Conservation (phyloP, 2,888 invertebrate species). For the Leptarthrus brevirostris region DNA sequence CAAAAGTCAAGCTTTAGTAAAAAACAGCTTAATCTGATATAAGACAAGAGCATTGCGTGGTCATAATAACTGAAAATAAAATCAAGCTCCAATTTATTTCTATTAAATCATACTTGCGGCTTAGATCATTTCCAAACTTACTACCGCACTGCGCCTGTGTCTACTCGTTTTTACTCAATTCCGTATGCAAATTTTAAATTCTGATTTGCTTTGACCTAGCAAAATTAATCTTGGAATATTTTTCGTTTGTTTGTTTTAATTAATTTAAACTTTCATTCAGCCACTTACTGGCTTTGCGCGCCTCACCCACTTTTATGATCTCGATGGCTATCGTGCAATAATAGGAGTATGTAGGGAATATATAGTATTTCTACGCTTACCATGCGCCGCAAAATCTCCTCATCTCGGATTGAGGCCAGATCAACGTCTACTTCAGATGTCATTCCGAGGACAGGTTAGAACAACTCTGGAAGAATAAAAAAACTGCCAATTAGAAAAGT, state of each 20-base stretch:
- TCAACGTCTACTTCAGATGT: slow-evolving; percentile 69
- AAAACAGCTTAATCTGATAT: no score
- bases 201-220: slow-evolving; percentile 11
- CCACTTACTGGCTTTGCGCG: slow-evolving; percentile 1
- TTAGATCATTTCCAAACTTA: slow-evolving; percentile 38
- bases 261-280: slow-evolving; percentile 17
- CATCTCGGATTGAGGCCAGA: slow-evolving; percentile 78
- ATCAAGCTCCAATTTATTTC: slow-evolving; percentile 27
- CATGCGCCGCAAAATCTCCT: slow-evolving; percentile 82
- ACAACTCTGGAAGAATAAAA: neutral
- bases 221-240: neutral
- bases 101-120: slow-evolving; percentile 14
- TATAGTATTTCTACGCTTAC: slow-evolving; percentile 68
- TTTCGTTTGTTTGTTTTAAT: slow-evolving; percentile 28
- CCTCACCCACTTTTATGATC: neutral
- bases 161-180: neutral
- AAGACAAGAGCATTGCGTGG: neutral
- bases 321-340: no score
- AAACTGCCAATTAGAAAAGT: neutral
- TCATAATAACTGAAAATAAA: slow-evolving; percentile 27
- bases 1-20: no score
- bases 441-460: slow-evolving; percentile 44
- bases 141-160: neutral
- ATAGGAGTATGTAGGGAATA: no score
- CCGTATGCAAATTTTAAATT: slow-evolving; percentile 30